A percentile compares a stretch with the other conserved stretches of the same genome.
These are phyloP conservation scores for Agrotis exclamationis DNA, from an alignment of 2,888 invertebrate species.

Conservation along the genomic window DNA sequence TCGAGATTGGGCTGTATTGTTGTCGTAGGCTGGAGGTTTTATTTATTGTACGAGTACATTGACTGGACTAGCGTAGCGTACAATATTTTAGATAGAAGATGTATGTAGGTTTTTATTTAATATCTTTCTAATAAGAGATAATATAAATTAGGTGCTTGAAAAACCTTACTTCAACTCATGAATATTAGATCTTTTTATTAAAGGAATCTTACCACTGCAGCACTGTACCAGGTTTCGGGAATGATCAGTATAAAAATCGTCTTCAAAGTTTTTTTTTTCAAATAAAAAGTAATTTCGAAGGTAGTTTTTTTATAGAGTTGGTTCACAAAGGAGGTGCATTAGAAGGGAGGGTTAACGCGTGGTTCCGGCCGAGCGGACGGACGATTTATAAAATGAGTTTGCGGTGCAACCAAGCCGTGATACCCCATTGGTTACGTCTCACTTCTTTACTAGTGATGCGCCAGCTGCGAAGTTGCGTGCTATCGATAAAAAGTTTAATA, in stretches of 20 bases:
- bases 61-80: not conserved
- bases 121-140: too few species aligned
- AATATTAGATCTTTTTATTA: too few species aligned
- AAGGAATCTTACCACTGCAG: too few species aligned
- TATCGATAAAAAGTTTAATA: slow-evolving; percentile 56
- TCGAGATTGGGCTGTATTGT: slow-evolving; percentile 20
- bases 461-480: slow-evolving; percentile 32
- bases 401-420: slow-evolving; percentile 90
- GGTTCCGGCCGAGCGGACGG: slow-evolving; percentile 87
- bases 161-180: too few species aligned
- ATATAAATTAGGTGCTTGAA: too few species aligned
- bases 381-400: slow-evolving; percentile 91
- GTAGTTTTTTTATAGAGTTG: slow-evolving; percentile 67
- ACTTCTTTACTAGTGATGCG: slow-evolving; percentile 85
- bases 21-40: not conserved
- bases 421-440: slow-evolving; percentile 91
- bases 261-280: slow-evolving; percentile 17
- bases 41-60: not conserved
- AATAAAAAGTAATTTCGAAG: slow-evolving; percentile 41
- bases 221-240: not conserved
- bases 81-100: not conserved
- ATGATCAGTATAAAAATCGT: not conserved
- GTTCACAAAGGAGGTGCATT: slow-evolving; percentile 77
- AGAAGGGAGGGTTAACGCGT: slow-evolving; percentile 86
- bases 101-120: too few species aligned